A percentile compares a stretch with the other conserved stretches of the same genome.
Evolutionary conservation across 2,113 vertebrate genomes (phyloP).

Genomic region (Calonectris borealis): DNA sequence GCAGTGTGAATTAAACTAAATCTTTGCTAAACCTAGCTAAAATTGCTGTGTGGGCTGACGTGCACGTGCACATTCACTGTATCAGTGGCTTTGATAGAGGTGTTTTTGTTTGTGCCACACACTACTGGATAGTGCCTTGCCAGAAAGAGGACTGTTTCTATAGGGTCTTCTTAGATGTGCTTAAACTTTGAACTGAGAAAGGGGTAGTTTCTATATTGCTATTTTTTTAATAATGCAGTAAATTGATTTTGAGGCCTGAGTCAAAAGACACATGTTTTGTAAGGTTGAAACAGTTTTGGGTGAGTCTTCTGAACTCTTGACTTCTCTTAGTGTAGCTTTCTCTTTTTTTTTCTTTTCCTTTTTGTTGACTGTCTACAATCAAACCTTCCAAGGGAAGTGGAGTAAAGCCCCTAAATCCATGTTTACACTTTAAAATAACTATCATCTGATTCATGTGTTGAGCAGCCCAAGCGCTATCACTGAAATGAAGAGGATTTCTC

Average conservation of each 20-base stretch:
- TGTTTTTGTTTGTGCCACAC: conserved; percentile 41
- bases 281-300: background rate
- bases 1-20: background rate
- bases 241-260: background rate
- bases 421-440: background rate
- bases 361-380: background rate
- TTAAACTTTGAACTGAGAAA: background rate
- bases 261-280: background rate
- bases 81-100: conserved; percentile 34
- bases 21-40: background rate
- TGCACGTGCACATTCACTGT: background rate
- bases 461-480: background rate
- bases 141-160: background rate
- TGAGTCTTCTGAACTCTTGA: background rate
- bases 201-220: conserved; percentile 11
- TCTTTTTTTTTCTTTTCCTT: background rate
- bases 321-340: background rate
- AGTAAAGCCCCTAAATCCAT: background rate
- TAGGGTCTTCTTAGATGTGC: background rate
- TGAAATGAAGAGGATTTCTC: background rate
- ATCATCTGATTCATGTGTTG: background rate
- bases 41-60: background rate
- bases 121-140: conserved; percentile 63
- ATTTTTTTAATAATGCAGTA: conserved; percentile 27
- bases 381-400: background rate